Evolutionary conservation across 2,888 invertebrate species (phyloP).

Genomic region (Lordiphosa fenestrarum): DNA sequence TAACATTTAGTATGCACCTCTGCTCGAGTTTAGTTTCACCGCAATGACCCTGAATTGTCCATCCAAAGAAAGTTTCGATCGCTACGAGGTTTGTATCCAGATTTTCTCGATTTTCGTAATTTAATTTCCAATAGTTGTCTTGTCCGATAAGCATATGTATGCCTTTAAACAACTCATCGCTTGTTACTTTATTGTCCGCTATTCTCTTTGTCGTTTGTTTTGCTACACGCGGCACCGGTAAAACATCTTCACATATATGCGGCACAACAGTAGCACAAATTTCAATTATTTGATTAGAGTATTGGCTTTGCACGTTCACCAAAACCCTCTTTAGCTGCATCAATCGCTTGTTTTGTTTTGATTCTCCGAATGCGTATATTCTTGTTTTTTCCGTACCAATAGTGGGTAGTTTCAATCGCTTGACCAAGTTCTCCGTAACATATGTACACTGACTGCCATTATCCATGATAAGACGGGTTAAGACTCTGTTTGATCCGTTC

Average conservation of each 20-base stretch:
- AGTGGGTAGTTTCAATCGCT: no score
- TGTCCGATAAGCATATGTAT: background rate
- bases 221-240: background rate
- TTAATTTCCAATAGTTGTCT: constrained; percentile 1
- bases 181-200: background rate
- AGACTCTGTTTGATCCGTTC: background rate
- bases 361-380: background rate
- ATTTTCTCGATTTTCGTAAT: background rate
- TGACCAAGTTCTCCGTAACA: no score
- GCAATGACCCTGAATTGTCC: background rate
- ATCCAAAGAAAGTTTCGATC: background rate
- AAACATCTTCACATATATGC: constrained; percentile 1
- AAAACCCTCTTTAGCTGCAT: background rate
- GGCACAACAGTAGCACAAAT: no score
- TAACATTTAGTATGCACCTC: no score
- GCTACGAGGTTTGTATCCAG: background rate
- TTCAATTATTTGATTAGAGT: background rate
- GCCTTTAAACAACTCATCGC: background rate
- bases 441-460: no score
- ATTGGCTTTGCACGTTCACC: background rate
- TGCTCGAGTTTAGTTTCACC: background rate
- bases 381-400: background rate
- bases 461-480: background rate
- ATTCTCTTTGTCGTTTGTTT: background rate
- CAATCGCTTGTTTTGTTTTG: background rate